These are phyloP conservation scores for Tachina grossa DNA, from an alignment of 2,888 invertebrate species.

Conservation along the genomic window DNA sequence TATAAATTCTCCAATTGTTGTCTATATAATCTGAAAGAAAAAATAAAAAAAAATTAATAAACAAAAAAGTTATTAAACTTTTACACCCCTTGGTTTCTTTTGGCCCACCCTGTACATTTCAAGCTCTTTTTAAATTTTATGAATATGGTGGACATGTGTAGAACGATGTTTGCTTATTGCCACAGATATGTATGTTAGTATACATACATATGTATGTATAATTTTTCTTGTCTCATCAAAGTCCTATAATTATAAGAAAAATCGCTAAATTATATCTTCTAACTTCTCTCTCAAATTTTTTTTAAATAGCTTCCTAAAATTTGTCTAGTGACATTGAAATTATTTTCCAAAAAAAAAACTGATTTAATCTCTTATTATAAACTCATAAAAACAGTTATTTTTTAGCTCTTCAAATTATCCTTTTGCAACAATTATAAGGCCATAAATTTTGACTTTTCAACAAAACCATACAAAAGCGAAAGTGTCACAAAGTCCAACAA, in stretches of 20 bases:
- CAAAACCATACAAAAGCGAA: constrained; percentile 66
- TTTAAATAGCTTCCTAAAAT: neutral
- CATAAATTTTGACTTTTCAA: constrained; percentile 65
- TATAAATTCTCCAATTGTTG: too few relatives aligned
- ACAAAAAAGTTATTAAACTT: too few relatives aligned
- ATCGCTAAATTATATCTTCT: neutral
- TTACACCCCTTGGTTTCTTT: too few relatives aligned
- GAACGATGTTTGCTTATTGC: too few relatives aligned
- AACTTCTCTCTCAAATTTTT: neutral
- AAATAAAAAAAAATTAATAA: too few relatives aligned
- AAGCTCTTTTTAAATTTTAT: too few relatives aligned
- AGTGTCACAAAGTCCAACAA: constrained; percentile 61
- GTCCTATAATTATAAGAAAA: neutral
- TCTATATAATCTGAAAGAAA: too few relatives aligned
- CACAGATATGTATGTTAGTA: too few relatives aligned
- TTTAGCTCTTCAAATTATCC: constrained; percentile 38
- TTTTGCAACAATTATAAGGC: constrained; percentile 62
- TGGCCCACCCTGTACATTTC: too few relatives aligned
- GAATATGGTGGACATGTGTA: too few relatives aligned
- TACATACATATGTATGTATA: neutral
- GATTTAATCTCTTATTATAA: constrained; percentile 45
- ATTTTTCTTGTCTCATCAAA: neutral
- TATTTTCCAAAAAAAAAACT: neutral
- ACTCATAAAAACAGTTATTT: constrained; percentile 46
- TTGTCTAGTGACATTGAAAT: constrained; percentile 30